A percentile compares a stretch with the other conserved stretches of the same genome.
These are phyloP conservation scores for Camponotus vicinus DNA, from an alignment of 1,140 invertebrate genomes.

Conservation along the genomic window DNA sequence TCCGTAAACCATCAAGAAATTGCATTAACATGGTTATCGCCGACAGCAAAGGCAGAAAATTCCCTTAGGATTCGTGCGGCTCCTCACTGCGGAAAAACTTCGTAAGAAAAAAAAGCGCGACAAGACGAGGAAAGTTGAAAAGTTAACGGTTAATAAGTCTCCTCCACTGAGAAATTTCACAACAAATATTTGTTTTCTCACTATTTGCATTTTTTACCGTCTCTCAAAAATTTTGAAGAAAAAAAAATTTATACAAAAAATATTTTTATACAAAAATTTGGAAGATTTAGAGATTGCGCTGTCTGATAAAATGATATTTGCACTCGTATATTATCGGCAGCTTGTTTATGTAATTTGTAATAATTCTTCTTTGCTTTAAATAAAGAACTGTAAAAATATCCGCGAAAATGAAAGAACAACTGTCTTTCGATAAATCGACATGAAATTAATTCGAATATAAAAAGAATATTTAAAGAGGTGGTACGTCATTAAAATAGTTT, in stretches of 20 bases:
- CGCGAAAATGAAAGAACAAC: neutral
- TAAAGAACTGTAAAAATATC: neutral
- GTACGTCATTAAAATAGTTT: neutral
- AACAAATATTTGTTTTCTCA: conserved; percentile 73
- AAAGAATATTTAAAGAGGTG: neutral
- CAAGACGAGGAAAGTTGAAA: conserved; percentile 43
- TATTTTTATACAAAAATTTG: neutral
- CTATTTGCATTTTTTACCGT: conserved; percentile 30
- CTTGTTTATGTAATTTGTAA: neutral
- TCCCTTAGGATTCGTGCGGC: conserved; percentile 52
- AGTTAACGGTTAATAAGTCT: conserved; percentile 66
- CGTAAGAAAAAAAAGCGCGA: conserved; percentile 4
- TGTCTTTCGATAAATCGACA: neutral
- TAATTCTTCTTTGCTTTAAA: neutral
- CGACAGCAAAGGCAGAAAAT: conserved; percentile 57
- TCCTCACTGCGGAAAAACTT: conserved; percentile 32
- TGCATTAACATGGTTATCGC: conserved; percentile 70
- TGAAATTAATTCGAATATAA: neutral
- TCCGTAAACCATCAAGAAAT: conserved; percentile 68
- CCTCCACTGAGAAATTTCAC: conserved; percentile 51
- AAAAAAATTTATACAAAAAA: neutral
- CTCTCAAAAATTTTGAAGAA: neutral
- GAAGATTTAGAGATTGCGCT: neutral
- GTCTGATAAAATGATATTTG: neutral
- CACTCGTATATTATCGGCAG: neutral